Evolutionary conservation across 1,140 invertebrate species (phyloP).

Genomic region (Scaptomyza pallida): DNA sequence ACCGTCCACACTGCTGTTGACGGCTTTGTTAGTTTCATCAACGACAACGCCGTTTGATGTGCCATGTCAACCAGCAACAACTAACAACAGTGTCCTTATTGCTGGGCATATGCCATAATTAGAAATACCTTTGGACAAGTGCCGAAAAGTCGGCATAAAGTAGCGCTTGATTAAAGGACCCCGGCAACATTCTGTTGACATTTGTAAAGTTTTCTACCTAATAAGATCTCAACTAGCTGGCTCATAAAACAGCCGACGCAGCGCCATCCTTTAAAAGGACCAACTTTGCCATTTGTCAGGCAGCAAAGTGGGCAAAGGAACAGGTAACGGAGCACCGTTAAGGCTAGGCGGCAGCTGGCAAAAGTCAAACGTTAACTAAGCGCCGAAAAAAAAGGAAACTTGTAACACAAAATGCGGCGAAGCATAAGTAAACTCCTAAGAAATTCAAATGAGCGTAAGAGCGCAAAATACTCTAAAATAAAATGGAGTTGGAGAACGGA

Average conservation of each 20-base stretch:
- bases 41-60: constrained; percentile 53
- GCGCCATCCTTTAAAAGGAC: constrained; percentile 48
- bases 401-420: constrained; percentile 72
- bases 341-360: constrained; percentile 43
- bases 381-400: constrained; percentile 79
- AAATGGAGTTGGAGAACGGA: not conserved
- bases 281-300: constrained; percentile 58
- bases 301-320: not conserved
- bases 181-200: constrained; percentile 70
- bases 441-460: constrained; percentile 81
- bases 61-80: constrained; percentile 30
- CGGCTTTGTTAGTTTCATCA: constrained; percentile 65
- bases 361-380: constrained; percentile 82
- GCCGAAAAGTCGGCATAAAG: not conserved
- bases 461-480: constrained; percentile 46
- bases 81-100: constrained; percentile 51
- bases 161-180: constrained; percentile 70
- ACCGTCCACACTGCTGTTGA: constrained; percentile 58
- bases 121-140: constrained; percentile 38
- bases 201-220: constrained; percentile 69
- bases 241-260: constrained; percentile 44
- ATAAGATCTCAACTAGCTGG: constrained; percentile 51
- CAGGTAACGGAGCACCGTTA: not conserved
- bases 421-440: constrained; percentile 77
- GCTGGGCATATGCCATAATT: constrained; percentile 65